Evolutionary conservation across 2,797 vertebrate species (phyloP), one percentile per base, ranked within the genome.

Genomic region (Syngnathus acus): DNA sequence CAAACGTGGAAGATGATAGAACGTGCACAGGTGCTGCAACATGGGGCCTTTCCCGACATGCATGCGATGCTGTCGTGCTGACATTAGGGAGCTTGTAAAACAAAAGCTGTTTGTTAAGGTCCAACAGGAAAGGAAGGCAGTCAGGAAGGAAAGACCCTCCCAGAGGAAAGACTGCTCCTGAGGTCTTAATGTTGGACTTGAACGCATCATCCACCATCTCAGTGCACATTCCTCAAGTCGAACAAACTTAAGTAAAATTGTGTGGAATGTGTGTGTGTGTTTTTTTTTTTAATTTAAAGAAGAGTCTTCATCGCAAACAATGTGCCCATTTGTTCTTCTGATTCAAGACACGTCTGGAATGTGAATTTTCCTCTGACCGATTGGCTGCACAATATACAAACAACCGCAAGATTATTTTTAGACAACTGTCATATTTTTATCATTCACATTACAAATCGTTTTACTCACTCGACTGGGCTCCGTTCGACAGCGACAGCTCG

Each of bases 101-200:
- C 74, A 83, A 79, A 78, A 73, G 67, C 77, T 61, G n/a, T 48
- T 58, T 51, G 57, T 75, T 48, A 43, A 45, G 38, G 74, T 10
- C 69, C 16, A 68, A 71, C 78, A 86, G 78, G 83, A 79, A 83
- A 76, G 11, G 53, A 51, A 63, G 45, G 39, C n/a, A 26, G 51
- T 74, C 74, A 84, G 86, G 87, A 88, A 87, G 85, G 82, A 88
- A 78, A 73, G 51, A 40, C 72, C 74, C 79, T 72, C 80, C 65
- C 69, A 61, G 26, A 65, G 43, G 64, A 65, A 66, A 77, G 26
- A 45, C 21, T 74, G 70, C 58, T 65, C 67, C 68, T 65, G 51
- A 21, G 62, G 78, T 70, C 64, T 75, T 83, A 76, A 11, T 67
- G 32, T 37, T 68, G n/a, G 21, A 69, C 6, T 26, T 64, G 11